Base-by-base conservation (phyloP, 1,140 invertebrate species). In the Drosophila sechellia region DNA sequence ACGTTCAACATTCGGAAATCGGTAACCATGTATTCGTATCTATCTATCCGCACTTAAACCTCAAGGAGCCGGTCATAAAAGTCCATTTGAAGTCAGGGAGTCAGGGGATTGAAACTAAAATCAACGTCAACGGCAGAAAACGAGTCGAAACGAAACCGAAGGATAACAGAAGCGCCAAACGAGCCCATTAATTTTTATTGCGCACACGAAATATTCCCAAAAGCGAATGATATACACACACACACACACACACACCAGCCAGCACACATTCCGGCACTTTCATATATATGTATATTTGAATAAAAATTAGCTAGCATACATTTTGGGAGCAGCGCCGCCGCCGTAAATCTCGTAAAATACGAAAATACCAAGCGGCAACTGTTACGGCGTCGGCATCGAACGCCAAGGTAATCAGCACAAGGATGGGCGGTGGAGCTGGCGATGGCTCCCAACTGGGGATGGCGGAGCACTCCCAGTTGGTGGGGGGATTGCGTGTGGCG, bases 131-230 rank as follows among this genome's bases (percentile, higher is more conserved):
- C 53, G 25, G 43, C 80, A 76, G 80, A 63, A 37, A 34, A 35
- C 13, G 43, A 70, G 50, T 60, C 60, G 8, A 48, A 66, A 58
- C 60, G 8, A 48, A 66, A 58, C 15, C 20, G 48, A 66, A 39
- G 22, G 37, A 15, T 50, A 31, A 35, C 17, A 66, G 63, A 46
- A 40, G 66, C 39, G 22, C 52, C 68, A 70, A 75, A 79, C 70
- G 76, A 79, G 79, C 72, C 79, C 79, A 83, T 83, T 84, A 84
- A 84, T 79, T 84, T 84, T 85, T 84, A 85, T 84, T 84, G 81
- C 76, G 56, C 71, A 72, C 80, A 59, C 83, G 56, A 81, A 84
- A 71, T 71, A 70, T 71, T 74, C 52, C 48, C 57, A 60, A 43
- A 43, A 40, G 45, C 20, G 20, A 11, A 52, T 17, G 27, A 48